Evolutionary conservation across 2,797 vertebrate species (phyloP), one percentile per base, ranked within the genome.

Genomic region (Sphaeramia orbicularis): DNA sequence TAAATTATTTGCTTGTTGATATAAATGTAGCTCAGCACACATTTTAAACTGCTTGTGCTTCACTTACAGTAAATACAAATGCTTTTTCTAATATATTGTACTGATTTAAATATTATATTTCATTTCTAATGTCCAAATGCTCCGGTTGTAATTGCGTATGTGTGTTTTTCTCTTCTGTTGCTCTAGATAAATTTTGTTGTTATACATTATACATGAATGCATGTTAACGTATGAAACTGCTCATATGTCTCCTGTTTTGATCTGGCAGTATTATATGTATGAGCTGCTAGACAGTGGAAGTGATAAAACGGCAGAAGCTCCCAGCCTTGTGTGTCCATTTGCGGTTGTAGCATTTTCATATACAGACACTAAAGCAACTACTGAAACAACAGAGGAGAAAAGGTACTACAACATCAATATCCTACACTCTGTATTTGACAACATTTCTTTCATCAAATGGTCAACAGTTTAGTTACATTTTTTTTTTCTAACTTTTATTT

Each of bases 331-430:
- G 45, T 93, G 74, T 67, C 94, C 92, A 1, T 89, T 91, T 68
- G 93, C 94, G 24, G 60, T 94, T 44, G 93, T 94, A 24, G 83
- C 89, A 1, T 95, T 95, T 81, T 92, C 91, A 21, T 95, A 94
- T 43, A 84, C 72, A 13, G 91, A 93, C 56, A 85, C 80, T 48
- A 86, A 85, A 75, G 57, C 72, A 55, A 52, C 77, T n/a, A 14
- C 41, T 5, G 37, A 56, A 48, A 57, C 72, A 24, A 69, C 71
- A 24, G 69, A 69, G 27, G 66, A 89, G 48, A 86, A 80, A 79
- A 90, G 93, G 94, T 95, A 84, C 10, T 41, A 5, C 27, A 18
- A 48, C 21, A 38, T 8, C 21, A 16, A 35, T 44, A 2, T 42
- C n/a, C 48, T 44, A 16, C 18, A 47, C 7, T 58, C 3, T 32